Evolutionary conservation across 2,888 invertebrate species (phyloP).

Genomic region (Latrodectus elegans): DNA sequence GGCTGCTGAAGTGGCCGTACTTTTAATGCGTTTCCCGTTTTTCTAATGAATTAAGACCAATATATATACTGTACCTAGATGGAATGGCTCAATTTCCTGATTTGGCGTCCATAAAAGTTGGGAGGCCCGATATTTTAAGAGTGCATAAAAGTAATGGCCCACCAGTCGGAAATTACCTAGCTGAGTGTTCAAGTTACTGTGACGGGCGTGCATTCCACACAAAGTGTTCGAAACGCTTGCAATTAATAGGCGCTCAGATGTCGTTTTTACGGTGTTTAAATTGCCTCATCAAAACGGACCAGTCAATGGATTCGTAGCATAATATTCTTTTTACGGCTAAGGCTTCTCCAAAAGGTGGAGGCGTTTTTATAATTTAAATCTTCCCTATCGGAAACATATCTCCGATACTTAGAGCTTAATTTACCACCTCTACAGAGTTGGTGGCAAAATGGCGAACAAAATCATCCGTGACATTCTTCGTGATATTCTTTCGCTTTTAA

Average conservation of each 20-base stretch:
- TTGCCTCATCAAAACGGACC: neutral
- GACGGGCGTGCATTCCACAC: neutral
- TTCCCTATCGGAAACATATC: neutral
- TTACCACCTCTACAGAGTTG: too few species aligned
- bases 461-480: too few species aligned
- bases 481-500: too few species aligned
- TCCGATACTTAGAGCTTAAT: too few species aligned
- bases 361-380: neutral
- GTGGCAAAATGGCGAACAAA: too few species aligned
- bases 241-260: neutral
- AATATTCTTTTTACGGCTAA: neutral
- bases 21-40: neutral
- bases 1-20: neutral
- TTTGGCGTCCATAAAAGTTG: slow-evolving; percentile 40
- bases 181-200: neutral
- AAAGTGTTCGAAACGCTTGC: neutral
- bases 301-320: neutral
- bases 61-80: neutral
- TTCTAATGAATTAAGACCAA: neutral
- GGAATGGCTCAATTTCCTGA: slow-evolving; percentile 3
- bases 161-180: slow-evolving; percentile 41
- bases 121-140: slow-evolving; percentile 46
- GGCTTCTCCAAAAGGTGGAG: neutral
- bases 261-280: slow-evolving; percentile 2
- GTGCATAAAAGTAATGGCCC: slow-evolving; percentile 58